Evolutionary conservation across 2,113 vertebrate genomes (phyloP), one percentile per base, ranked within the genome.

Genomic region (Tragelaphus scriptus): DNA sequence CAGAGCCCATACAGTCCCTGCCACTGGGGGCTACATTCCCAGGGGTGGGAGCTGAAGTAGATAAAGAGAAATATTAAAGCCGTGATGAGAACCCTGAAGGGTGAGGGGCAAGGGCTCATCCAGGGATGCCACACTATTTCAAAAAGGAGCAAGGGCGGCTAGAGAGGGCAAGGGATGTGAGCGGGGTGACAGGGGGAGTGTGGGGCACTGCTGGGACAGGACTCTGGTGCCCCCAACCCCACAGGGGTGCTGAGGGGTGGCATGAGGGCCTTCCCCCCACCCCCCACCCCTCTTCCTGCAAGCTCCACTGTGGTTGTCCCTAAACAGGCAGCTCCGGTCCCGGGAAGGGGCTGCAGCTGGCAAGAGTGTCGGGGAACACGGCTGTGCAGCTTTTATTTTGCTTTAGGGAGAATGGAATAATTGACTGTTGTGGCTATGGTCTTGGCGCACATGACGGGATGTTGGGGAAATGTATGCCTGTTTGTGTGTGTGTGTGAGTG

Each of bases 401-500:
- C 97, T 98, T 86, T 51, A 85, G 91, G 63, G 94, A 95, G 85
- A 89, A 95, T 2, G 90, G 1, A 95, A 87, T 98, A 97, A 97
- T 98, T 93, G 93, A 96, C 95, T 95, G 97, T 98, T 98, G 97
- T 98, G 97, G 96, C 19, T 23, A 80, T 47, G 53, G 56, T 12
- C 84, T 96, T 51, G 65, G 93, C 49, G 95, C 44, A 12, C 87
- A 26, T 51, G 63, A 96, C 77, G 32, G 94, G 75, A 77, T 82
- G 93, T 90, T 98, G 97, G 97, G 98, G 96, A 97, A 96, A 88
- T 25, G 68, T 79, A 81, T 17, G 59, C 51, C 65, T 17, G 14
- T 59, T 23, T 44, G 21, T 14, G 28, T 26, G 32, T 23, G 40
- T 0, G 11, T 7, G 63, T 2, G 49, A 3, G 51, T 32, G 26